Evolutionary conservation across 2,888 invertebrate species (phyloP), one percentile per base, ranked within the genome.

Genomic region (Perizoma affinitatum): DNA sequence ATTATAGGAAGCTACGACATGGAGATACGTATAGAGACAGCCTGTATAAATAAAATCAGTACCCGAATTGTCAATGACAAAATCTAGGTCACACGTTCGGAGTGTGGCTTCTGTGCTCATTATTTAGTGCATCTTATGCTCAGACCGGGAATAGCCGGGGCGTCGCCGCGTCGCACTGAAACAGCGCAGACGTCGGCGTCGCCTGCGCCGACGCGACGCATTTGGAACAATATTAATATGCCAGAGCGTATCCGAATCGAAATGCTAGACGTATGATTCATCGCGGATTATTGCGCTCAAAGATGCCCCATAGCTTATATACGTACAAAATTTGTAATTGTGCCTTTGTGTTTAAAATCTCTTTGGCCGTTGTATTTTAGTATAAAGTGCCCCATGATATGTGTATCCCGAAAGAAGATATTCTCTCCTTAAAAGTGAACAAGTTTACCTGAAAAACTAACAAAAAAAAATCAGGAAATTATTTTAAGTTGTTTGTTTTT

Each of bases 111-210:
- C 61, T 65, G 56, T 61, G 43, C 53, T 49, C 49, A 46, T 56
- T 56, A 53, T 48, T 50, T 45, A 57, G 58, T 60, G 52, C 54
- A 45, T 52, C 58, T 22, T 22, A 11, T 36, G 42, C 53, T 83
- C 82, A 80, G 82, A 79, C 71, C 80, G 61, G 72, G 76, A 82
- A 83, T 85, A 84, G 79, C 47, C 55, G 46, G 54, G 69, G 64
- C 71, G 72, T 60, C 70, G 73, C 72, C 68, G 64, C 71, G 72
- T 60, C 70, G 73, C 72, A 69, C 80, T 58, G 72, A 85, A 86
- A 86, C 86, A 87, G 77, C 84, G 77, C 80, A 87, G 86, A 86
- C 85, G 79, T 74, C 79, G 86, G 86, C 85, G 79, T 74, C 79
- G 79, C 74, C 76, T 70, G 63, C 74, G 69, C 71, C 73, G 71